Evolutionary conservation across 2,888 invertebrate genomes (phyloP).

Genomic region (Drosophila mulleri): DNA sequence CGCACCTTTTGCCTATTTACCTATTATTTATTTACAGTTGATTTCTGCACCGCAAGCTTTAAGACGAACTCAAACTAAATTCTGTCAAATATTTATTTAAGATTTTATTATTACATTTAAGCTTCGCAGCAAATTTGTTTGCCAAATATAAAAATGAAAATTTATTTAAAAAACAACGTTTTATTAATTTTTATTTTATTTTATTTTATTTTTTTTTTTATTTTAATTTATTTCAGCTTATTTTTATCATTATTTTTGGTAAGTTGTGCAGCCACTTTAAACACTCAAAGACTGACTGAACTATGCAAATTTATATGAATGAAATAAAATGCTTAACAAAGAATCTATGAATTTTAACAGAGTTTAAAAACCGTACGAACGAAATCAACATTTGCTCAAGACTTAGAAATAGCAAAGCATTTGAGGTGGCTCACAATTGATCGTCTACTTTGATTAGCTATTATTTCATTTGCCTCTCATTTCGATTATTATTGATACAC

Average conservation of each 20-base stretch:
- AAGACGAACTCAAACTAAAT: constrained; percentile 50
- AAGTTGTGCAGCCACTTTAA: constrained; percentile 28
- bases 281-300: constrained; percentile 65
- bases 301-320: constrained; percentile 49
- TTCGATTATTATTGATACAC: constrained; percentile 7
- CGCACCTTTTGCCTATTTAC: constrained; percentile 46
- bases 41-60: constrained; percentile 58
- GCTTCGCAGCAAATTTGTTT: constrained; percentile 37
- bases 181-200: constrained; percentile 32
- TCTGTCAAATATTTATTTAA: constrained; percentile 49
- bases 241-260: not conserved
- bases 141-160: constrained; percentile 40
- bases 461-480: not conserved
- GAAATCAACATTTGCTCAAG: constrained; percentile 57
- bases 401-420: constrained; percentile 57
- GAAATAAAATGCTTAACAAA: constrained; percentile 31
- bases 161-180: constrained; percentile 30
- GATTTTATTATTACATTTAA: constrained; percentile 41
- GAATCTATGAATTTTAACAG: constrained; percentile 26
- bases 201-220: constrained; percentile 6
- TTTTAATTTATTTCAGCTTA: constrained; percentile 10
- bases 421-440: constrained; percentile 27
- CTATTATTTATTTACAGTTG: constrained; percentile 17
- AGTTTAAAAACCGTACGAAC: constrained; percentile 32
- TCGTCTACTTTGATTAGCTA: not conserved